Evolutionary conservation across 2,113 vertebrate genomes (phyloP).

Genomic region (Coptodon rendalli): DNA sequence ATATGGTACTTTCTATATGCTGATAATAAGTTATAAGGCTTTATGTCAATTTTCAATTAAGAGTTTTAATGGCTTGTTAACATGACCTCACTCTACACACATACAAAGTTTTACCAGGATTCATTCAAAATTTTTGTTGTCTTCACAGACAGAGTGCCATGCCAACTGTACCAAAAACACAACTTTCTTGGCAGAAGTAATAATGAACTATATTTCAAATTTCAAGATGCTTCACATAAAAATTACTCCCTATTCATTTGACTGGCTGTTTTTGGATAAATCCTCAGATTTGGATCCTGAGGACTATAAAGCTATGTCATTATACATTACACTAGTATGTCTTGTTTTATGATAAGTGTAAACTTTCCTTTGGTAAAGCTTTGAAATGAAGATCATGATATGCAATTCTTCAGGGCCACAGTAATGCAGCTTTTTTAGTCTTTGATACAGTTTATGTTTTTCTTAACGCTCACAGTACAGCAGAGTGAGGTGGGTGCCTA

Average conservation of each 20-base stretch:
- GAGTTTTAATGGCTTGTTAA: neutral
- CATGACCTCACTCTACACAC: rapidly evolving
- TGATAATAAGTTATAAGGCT: neutral
- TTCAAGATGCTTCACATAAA: neutral
- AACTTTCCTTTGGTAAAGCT: neutral
- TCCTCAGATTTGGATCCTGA: neutral
- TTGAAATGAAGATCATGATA: neutral
- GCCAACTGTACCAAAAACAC: rapidly evolving
- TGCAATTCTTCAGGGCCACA: neutral
- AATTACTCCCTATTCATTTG: neutral
- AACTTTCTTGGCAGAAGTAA: rapidly evolving
- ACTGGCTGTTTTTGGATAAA: neutral
- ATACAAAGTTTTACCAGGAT: neutral
- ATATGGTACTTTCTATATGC: neutral
- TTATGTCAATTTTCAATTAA: neutral
- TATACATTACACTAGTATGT: neutral
- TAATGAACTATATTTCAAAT: neutral
- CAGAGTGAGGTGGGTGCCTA: conserved; percentile 16
- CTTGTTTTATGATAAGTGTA: rapidly evolving
- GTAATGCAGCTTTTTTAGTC: neutral
- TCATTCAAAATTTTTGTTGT: neutral
- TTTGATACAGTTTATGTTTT: neutral
- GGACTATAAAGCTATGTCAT: neutral
- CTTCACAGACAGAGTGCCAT: neutral
- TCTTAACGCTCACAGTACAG: neutral